phyloP scores from a whole-genome alignment of 1,140 invertebrate genomes.

The Bombus consobrinus region DNA sequence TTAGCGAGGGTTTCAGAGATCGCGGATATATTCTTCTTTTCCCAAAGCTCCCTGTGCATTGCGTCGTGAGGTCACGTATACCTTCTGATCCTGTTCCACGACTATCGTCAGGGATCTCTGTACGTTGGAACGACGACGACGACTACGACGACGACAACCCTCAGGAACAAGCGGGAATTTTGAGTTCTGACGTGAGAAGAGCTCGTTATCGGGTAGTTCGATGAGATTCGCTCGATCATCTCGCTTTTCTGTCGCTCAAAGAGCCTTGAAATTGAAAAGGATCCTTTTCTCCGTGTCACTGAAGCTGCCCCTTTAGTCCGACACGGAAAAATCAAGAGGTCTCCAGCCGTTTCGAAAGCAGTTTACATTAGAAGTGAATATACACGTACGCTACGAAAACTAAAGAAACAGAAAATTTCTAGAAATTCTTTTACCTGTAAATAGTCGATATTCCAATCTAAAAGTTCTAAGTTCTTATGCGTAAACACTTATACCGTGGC shows the following conservation, averaged over 20 bases:
- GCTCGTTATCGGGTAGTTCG: conserved; percentile 41
- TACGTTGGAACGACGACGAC: not conserved
- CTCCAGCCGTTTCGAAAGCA: not conserved
- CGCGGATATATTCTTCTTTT: conserved; percentile 28
- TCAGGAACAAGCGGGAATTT: conserved; percentile 27
- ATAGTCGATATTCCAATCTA: too few relatives aligned
- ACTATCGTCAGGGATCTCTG: conserved; percentile 6
- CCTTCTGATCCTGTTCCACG: conserved; percentile 23
- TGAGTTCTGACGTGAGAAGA: conserved; percentile 24
- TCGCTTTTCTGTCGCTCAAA: conserved; percentile 29
- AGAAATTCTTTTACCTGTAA: too few relatives aligned
- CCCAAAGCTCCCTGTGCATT: not conserved
- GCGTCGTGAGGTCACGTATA: conserved; percentile 27
- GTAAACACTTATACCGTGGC: too few relatives aligned
- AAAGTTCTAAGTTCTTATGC: too few relatives aligned
- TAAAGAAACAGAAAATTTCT: too few relatives aligned
- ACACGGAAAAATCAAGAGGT: not conserved
- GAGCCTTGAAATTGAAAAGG: conserved; percentile 39
- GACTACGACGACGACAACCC: not conserved
- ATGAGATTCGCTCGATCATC: conserved; percentile 39
- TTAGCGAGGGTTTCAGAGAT: conserved; percentile 1
- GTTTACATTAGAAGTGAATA: not conserved
- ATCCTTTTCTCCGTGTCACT: conserved; percentile 2
- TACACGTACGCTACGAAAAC: not conserved
- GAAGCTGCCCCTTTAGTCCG: not conserved